Conservation (phyloP, 2,888 invertebrate species). For the Lysandra coridon region DNA sequence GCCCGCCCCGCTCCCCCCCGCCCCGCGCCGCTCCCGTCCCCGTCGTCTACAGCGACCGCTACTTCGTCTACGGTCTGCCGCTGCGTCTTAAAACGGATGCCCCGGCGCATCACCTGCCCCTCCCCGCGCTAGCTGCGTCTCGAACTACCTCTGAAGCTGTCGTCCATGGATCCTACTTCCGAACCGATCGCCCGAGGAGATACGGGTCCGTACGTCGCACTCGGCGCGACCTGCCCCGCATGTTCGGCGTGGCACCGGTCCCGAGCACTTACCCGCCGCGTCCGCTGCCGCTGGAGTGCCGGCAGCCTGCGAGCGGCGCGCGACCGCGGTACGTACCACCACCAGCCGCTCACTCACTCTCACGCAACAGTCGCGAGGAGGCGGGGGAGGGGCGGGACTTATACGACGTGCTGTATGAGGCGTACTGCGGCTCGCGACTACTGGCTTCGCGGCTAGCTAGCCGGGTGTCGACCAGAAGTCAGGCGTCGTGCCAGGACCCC, state of each 20-base stretch:
- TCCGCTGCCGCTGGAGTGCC: conserved; percentile 44
- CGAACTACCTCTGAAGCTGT: conserved; percentile 36
- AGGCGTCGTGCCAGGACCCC: conserved; percentile 38
- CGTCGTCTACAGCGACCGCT: conserved; percentile 75
- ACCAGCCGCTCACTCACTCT: conserved; percentile 24
- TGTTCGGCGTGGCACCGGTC: conserved; percentile 41
- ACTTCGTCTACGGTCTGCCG: conserved; percentile 69
- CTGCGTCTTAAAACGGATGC: conserved; percentile 52
- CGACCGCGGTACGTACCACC: conserved; percentile 42
- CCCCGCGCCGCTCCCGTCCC: conserved; percentile 57
- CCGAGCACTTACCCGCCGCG: conserved; percentile 44
- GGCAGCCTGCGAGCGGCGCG: conserved; percentile 44
- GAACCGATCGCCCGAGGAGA: conserved; percentile 40
- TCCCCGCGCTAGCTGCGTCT: conserved; percentile 17
- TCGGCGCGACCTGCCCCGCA: conserved; percentile 43
- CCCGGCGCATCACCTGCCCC: conserved; percentile 44
- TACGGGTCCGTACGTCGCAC: conserved; percentile 41
- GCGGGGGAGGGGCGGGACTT: conserved; percentile 22
- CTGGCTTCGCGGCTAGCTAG: conserved; percentile 34
- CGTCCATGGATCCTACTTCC: conserved; percentile 31
- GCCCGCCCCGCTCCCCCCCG: conserved; percentile 44
- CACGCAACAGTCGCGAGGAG: conserved; percentile 27
- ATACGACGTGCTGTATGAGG: conserved; percentile 38
- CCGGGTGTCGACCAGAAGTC: conserved; percentile 39
- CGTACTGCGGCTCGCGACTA: conserved; percentile 44